These are phyloP conservation scores for Himalopsyche phryganea DNA, from an alignment of 1,140 invertebrate species.

Conservation along the genomic window DNA sequence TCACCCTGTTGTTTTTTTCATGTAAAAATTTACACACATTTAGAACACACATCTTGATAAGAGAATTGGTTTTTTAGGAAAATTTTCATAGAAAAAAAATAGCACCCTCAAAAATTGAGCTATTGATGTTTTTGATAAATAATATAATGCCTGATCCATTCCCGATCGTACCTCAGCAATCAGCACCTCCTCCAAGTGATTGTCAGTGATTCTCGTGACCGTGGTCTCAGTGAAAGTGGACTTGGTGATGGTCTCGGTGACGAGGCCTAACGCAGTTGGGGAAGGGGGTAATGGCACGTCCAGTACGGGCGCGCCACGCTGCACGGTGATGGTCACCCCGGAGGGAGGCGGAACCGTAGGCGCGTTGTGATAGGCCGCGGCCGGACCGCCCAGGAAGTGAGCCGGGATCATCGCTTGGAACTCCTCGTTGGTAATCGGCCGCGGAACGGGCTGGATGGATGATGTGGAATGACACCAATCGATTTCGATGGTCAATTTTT, in stretches of 20 bases:
- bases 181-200: constrained; percentile 75
- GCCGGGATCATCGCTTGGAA: constrained; percentile 91
- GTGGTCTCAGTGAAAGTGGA: constrained; percentile 91
- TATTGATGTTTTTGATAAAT: too few relatives aligned
- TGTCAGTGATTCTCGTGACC: constrained; percentile 88
- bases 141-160: too few relatives aligned
- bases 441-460: constrained; percentile 58
- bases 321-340: constrained; percentile 54
- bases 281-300: constrained; percentile 71
- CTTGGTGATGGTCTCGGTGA: constrained; percentile 91
- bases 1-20: too few relatives aligned
- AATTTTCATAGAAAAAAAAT: too few relatives aligned
- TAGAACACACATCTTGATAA: too few relatives aligned
- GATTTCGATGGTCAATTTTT: not conserved
- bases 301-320: constrained; percentile 45
- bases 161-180: constrained; percentile 72
- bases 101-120: too few relatives aligned
- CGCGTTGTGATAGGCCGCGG: constrained; percentile 22
- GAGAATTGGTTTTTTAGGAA: too few relatives aligned
- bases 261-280: constrained; percentile 75
- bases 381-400: constrained; percentile 67
- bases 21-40: too few relatives aligned
- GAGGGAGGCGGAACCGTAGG: constrained; percentile 34
- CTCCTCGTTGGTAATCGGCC: constrained; percentile 85
- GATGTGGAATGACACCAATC: not conserved